phyloP scores from a whole-genome alignment of 2,888 invertebrate genomes.

The Eupithecia tripunctaria region DNA sequence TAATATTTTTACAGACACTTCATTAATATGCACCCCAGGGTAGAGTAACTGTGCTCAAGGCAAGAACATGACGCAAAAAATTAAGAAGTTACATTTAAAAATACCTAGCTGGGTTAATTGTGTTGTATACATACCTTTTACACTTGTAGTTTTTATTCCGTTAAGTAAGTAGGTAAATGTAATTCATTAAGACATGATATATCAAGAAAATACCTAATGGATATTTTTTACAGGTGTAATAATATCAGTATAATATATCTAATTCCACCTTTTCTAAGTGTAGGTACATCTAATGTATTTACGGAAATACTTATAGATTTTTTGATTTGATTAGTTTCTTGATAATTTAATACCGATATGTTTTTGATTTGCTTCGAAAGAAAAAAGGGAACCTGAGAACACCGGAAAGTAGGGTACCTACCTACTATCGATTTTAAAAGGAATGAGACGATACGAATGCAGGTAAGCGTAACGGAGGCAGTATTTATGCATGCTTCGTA shows the following conservation, averaged over 20 bases:
- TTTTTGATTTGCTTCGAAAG: not conserved
- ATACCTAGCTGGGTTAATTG: not conserved
- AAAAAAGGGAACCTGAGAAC: too few relatives aligned
- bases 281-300: too few relatives aligned
- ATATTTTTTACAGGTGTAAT: too few relatives aligned
- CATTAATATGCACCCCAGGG: slow-evolving; percentile 33
- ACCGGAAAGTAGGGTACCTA: not conserved
- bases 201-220: not conserved
- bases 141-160: not conserved
- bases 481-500: not conserved
- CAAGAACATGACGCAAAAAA: slow-evolving; percentile 19
- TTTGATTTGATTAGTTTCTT: not conserved
- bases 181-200: too few relatives aligned
- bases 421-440: not conserved
- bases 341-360: not conserved
- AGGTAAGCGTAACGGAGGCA: not conserved
- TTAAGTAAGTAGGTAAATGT: not conserved
- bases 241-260: too few relatives aligned
- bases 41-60: slow-evolving; percentile 20
- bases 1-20: slow-evolving; percentile 20
- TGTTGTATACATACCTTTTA: not conserved
- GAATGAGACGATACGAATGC: not conserved
- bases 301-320: too few relatives aligned
- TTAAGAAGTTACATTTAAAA: slow-evolving; percentile 4
- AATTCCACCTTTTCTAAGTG: too few relatives aligned